Percentiles rank a stretch among this genome's conserved stretches.
Evolutionary conservation across 2,888 invertebrate species (phyloP).

Genomic region (Cylindroiulus punctatus): DNA sequence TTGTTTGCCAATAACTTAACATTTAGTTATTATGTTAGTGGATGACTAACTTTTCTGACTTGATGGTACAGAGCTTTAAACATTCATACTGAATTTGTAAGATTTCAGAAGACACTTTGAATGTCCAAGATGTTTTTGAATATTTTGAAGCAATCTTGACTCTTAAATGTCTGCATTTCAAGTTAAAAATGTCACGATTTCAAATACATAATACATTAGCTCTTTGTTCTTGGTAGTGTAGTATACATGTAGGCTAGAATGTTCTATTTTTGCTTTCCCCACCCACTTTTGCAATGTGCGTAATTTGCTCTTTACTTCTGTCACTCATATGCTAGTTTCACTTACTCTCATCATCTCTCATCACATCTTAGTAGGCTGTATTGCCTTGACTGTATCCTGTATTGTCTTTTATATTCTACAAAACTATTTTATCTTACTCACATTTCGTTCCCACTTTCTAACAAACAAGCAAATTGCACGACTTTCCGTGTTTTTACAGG

Average conservation of each 20-base stretch:
- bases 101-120: background rate
- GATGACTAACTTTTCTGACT: background rate
- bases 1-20: background rate
- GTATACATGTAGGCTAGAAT: background rate
- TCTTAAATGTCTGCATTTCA: background rate
- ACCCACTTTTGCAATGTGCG: background rate
- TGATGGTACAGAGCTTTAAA: background rate
- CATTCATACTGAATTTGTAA: background rate
- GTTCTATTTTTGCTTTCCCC: background rate
- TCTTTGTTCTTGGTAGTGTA: background rate
- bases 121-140: background rate
- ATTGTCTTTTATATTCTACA: background rate
- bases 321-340: background rate
- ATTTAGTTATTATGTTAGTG: background rate
- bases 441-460: conserved; percentile 48
- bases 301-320: background rate
- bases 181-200: background rate
- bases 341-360: background rate
- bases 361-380: background rate
- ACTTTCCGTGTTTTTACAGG: conserved; percentile 63
- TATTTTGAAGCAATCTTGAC: background rate
- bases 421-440: conserved; percentile 6
- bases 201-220: background rate
- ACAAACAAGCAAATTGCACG: conserved; percentile 49
- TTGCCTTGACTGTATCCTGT: conserved; percentile 27